Percentiles rank a stretch among this genome's conserved stretches.
phyloP scores from a whole-genome alignment of 2,113 vertebrate species.

The Festucalex cinctus region DNA sequence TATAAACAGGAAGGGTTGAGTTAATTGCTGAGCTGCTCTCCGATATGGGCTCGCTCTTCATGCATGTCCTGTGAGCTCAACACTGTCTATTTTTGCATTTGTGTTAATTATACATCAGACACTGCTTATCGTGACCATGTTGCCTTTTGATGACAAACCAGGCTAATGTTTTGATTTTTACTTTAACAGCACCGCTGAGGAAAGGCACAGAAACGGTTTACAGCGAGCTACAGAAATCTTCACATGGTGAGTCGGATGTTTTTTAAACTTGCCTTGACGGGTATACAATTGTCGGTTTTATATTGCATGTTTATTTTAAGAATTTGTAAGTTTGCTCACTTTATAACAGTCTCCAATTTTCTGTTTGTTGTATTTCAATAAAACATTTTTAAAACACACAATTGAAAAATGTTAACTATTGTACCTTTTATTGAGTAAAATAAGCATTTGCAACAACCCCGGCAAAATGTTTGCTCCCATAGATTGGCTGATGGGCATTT shows the following conservation, averaged over 20 bases:
- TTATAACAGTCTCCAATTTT: background rate
- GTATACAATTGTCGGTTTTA: background rate
- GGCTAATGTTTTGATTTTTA: conserved; percentile 33
- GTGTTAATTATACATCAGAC: conserved; percentile 15
- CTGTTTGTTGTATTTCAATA: background rate
- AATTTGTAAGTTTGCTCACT: background rate
- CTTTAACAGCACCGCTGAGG: conserved; percentile 56
- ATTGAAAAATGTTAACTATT: background rate
- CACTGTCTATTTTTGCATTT: conserved; percentile 24
- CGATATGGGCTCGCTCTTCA: conserved; percentile 21
- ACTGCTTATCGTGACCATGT: conserved; percentile 4
- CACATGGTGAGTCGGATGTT: conserved; percentile 58
- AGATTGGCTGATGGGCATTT: background rate
- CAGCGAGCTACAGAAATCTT: conserved; percentile 71
- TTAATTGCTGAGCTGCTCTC: conserved; percentile 38
- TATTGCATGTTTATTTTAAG: background rate
- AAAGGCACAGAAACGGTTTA: conserved; percentile 77
- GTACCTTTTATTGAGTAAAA: background rate
- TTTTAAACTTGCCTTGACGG: background rate
- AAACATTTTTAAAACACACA: background rate
- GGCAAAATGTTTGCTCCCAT: background rate
- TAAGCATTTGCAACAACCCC: background rate
- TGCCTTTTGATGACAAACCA: conserved; percentile 31
- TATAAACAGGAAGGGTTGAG: conserved; percentile 74
- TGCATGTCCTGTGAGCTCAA: conserved; percentile 10